A percentile compares a stretch with the other conserved stretches of the same genome.
Evolutionary conservation across 2,888 invertebrate species (phyloP).

Genomic region (Hirtodrosophila trivittata): DNA sequence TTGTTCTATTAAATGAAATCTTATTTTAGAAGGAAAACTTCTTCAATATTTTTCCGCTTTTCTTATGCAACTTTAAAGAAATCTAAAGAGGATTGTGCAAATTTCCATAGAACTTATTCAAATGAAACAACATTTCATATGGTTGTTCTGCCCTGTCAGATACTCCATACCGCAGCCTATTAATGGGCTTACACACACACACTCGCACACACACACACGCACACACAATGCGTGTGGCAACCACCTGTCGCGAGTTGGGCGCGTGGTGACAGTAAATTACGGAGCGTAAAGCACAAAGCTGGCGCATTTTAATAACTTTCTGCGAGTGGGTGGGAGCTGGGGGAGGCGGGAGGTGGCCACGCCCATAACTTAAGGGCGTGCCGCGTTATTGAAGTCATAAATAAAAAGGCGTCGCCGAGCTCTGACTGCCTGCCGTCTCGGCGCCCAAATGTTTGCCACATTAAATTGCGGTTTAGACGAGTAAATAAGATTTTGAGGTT

Average conservation of each 20-base stretch:
- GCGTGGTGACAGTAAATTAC: constrained; percentile 68
- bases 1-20: no score
- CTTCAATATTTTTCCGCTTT: no score
- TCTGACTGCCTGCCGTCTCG: constrained; percentile 42
- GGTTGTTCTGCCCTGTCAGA: constrained; percentile 9
- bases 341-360: no score
- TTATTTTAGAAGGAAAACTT: no score
- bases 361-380: constrained; percentile 36
- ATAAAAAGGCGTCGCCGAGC: constrained; percentile 59
- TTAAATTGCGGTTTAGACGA: constrained; percentile 71
- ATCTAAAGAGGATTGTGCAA: no score
- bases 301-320: constrained; percentile 75
- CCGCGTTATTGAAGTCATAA: constrained; percentile 77
- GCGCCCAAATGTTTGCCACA: constrained; percentile 61
- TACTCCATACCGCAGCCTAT: constrained; percentile 11
- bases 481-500: constrained; percentile 71
- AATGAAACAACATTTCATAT: neutral
- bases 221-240: constrained; percentile 44
- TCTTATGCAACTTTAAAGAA: no score
- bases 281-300: constrained; percentile 37
- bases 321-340: neutral
- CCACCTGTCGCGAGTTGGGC: constrained; percentile 71
- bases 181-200: constrained; percentile 42
- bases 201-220: neutral
- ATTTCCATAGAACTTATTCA: neutral